phyloP scores from a whole-genome alignment of 2,888 invertebrate genomes.

The Noctua pronuba region DNA sequence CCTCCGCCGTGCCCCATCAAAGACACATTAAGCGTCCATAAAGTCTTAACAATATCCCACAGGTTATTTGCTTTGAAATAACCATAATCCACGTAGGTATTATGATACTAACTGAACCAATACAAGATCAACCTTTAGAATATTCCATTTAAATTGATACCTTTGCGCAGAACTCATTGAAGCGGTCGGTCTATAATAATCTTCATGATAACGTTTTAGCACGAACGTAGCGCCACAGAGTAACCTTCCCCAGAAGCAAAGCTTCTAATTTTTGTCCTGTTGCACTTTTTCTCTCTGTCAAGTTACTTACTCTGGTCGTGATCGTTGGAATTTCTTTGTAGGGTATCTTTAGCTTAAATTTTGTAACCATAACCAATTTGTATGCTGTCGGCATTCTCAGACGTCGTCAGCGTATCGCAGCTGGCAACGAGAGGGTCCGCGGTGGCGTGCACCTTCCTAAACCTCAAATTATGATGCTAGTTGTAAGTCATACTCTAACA shows the following conservation, averaged over 20 bases:
- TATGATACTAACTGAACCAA: too few species aligned
- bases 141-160: too few species aligned
- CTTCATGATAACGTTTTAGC: not conserved
- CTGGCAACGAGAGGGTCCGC: slow-evolving; percentile 80
- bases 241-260: not conserved
- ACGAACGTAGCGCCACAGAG: not conserved
- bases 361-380: not conserved
- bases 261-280: not conserved
- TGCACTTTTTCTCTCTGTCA: not conserved
- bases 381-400: slow-evolving; percentile 62
- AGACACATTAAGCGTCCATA: too few species aligned
- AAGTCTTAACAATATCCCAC: too few species aligned
- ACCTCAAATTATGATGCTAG: slow-evolving; percentile 85
- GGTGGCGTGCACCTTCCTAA: slow-evolving; percentile 80
- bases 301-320: not conserved
- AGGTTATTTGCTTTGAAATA: too few species aligned
- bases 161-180: too few species aligned
- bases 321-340: not conserved
- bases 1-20: too few species aligned
- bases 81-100: too few species aligned
- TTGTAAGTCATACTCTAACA: slow-evolving; percentile 76
- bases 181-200: too few species aligned
- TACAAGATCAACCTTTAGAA: too few species aligned
- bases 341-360: not conserved
- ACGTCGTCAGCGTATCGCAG: slow-evolving; percentile 82